Base-by-base conservation (phyloP, 1,140 invertebrate species). In the Leptoteleia sp. region DNA sequence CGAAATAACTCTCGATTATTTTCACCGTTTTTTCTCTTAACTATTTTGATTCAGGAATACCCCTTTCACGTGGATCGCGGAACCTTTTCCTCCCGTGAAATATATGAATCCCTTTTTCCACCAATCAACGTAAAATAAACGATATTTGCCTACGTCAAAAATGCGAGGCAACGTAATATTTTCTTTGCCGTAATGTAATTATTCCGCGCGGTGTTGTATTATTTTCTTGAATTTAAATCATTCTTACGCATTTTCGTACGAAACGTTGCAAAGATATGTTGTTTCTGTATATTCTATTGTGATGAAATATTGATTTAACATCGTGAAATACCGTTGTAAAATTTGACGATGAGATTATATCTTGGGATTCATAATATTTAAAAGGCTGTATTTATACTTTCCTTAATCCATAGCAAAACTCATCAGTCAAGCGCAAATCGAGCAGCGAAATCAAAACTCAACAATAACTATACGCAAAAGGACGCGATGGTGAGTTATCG, bases 1-100 rank as follows among this genome's bases (percentile, higher is more conserved):
- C 35, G 42, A 59, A 59, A 70, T 70, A 70, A 70, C 52, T 70
- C 43, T 57, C 54, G 43, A 70, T 70, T 70, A 70, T 70, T 57
- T 70, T 57, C 31, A 29, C 17, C 22, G n/a, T 68, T 38, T 19
- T 48, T 47, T 38, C 4, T 9, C 62, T 67, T 50, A 38, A 55
- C 38, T 37, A 67, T 67, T 67, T 67, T 67, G 50, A 67, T 67
- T 68, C 50, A 17, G 52, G 29, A 68, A 48, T 22, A 68, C 50
- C n/a, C n/a, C 52, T 47, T 68, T 55, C 50, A 45, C 48, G 37
- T 45, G 45, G 50, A 57, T 57, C 40, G 50, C 4, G 16, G 8
- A 55, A 57, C 64, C 31, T 42, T 57, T 47, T 54, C 31, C 27
- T 35, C 6, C 8, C 11, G 40, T n/a, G 9, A 54, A 67, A 52